Base-by-base conservation (phyloP, 2,797 vertebrate genomes). In the Kryptopterus vitreolus region DNA sequence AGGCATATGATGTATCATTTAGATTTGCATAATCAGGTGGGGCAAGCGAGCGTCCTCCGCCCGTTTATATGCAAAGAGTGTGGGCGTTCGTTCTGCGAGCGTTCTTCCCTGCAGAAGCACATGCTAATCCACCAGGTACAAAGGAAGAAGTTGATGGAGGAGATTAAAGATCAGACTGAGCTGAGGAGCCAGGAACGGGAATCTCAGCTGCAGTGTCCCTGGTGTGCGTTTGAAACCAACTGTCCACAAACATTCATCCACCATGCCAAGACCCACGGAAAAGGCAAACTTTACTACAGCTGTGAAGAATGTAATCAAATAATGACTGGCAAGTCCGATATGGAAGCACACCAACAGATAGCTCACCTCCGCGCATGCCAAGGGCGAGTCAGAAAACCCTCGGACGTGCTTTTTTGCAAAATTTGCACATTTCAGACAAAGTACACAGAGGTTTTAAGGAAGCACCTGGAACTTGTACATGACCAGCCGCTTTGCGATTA, bases 1-100 rank as follows among this genome's bases (percentile, higher is more conserved):
- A 95, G 95, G 87, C 96, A 96, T 91, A 95, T 98, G 98, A 98
- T 99, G 96, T 97, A 97, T 94, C 97, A 99, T 92, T 95, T 98
- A 94, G 95, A 94, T 88, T 92, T 94, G 87, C 95, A 97, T 91
- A 98, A 96, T 95, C 96, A 96, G 92, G 95, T 96, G 90, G 95
- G 94, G 31, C 94, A 95, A 87, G 93, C 92, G 90, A 95, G 94
- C 88, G 92, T 95, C 87, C 94, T 95, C 48, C 94, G 93, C 87
- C 94, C 95, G 86, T 98, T 96, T 90, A 95, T 96, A 72, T 98
- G 97, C 92, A 94, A 93, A 89, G 95, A 96, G 89, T 96, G 97
- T 87, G 96, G 98, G 89, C 93, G 95, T 93, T 94, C 96, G 78
- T 97, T 98, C 93, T 93, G 96, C 89, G 96, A 97, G 91, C 94